Percentiles rank a stretch among this genome's conserved stretches.
Evolutionary conservation across 1,140 invertebrate species (phyloP).

Genomic region (Psix sp.): DNA sequence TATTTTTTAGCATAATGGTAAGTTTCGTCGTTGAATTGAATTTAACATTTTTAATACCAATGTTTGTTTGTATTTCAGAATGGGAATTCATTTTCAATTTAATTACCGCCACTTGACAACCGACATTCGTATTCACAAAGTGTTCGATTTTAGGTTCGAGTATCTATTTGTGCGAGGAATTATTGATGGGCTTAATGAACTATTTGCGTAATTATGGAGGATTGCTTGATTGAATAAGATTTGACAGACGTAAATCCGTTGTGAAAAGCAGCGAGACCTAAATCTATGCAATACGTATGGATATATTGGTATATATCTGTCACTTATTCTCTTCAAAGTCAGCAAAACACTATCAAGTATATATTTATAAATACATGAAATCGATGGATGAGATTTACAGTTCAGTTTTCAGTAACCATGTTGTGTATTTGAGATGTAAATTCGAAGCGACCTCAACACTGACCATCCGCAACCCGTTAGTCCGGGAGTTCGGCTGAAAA

Average conservation of each 20-base stretch:
- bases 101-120: not conserved
- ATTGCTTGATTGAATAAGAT: conserved; percentile 7
- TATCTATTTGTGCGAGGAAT: conserved; percentile 21
- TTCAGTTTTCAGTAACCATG: not conserved
- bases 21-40: too few species aligned
- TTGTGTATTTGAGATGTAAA: conserved; percentile 1
- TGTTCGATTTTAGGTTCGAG: conserved; percentile 15
- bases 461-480: conserved; percentile 5
- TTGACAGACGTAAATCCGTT: conserved; percentile 1
- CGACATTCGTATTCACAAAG: conserved; percentile 20
- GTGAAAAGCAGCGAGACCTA: not conserved
- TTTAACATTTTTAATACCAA: too few species aligned
- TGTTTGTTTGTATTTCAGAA: too few species aligned
- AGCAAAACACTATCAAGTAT: too few species aligned
- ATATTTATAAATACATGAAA: conserved; percentile 1
- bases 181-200: conserved; percentile 24
- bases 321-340: too few species aligned
- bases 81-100: too few species aligned
- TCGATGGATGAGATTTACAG: not conserved
- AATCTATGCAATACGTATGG: not conserved
- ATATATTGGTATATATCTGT: too few species aligned
- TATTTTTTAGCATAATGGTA: too few species aligned
- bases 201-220: conserved; percentile 22
- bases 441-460: not conserved
- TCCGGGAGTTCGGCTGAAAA: conserved; percentile 15